phyloP scores from a whole-genome alignment of 1,140 invertebrate species.

The Drosophila pachea region DNA sequence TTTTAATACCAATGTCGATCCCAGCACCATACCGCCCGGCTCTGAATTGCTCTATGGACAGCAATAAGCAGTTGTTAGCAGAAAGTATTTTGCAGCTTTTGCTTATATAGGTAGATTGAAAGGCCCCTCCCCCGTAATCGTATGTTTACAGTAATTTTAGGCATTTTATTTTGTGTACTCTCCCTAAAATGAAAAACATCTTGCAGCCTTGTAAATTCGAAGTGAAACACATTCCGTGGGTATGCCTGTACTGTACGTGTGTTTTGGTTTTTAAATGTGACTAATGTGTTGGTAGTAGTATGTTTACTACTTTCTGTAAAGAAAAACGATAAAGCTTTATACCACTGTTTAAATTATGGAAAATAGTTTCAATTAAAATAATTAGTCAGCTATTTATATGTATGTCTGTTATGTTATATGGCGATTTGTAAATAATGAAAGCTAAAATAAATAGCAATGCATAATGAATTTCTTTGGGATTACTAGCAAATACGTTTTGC shows the following conservation, averaged over 20 bases:
- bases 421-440: slow-evolving; percentile 67
- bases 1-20: slow-evolving; percentile 80
- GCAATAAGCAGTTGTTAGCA: slow-evolving; percentile 43
- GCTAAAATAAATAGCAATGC: slow-evolving; percentile 52
- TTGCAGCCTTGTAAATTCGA: slow-evolving; percentile 1
- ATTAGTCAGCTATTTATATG: slow-evolving; percentile 58
- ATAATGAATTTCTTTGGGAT: background rate
- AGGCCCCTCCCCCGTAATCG: too few relatives aligned
- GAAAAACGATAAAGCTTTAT: slow-evolving; percentile 60
- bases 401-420: slow-evolving; percentile 57
- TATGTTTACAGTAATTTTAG: slow-evolving; percentile 13
- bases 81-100: background rate
- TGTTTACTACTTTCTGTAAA: slow-evolving; percentile 10
- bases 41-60: slow-evolving; percentile 82
- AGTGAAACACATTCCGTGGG: slow-evolving; percentile 28
- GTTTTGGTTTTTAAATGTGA: slow-evolving; percentile 6
- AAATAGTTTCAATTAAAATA: slow-evolving; percentile 68
- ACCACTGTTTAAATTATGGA: slow-evolving; percentile 45
- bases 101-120: background rate
- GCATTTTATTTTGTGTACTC: slow-evolving; percentile 22
- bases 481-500: background rate
- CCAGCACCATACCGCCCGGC: slow-evolving; percentile 80
- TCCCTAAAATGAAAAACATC: slow-evolving; percentile 14
- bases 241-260: background rate
- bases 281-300: slow-evolving; percentile 5